Percentiles rank a stretch among this genome's conserved stretches.
Conservation (phyloP, 2,797 vertebrate species). For the Eurystomus glaucurus region DNA sequence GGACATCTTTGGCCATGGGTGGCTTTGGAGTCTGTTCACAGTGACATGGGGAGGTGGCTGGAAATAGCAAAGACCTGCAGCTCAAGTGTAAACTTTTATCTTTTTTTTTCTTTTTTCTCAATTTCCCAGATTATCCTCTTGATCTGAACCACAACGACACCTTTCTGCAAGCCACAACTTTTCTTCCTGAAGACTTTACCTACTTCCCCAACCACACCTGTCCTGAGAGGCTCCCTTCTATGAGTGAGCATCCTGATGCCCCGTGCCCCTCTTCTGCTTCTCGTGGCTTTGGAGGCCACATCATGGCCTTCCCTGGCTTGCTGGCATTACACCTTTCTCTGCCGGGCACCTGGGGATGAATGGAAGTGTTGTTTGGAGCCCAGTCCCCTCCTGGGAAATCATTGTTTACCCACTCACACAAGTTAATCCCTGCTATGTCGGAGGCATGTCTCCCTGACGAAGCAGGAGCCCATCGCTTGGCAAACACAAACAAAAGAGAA, state of each 20-base stretch:
- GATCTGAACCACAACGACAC: conserved; percentile 94
- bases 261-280: not conserved
- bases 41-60: not conserved
- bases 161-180: conserved; percentile 90
- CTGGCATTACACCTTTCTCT: not conserved
- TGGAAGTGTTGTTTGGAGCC: not conserved
- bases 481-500: conserved; percentile 29
- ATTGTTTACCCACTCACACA: conserved; percentile 10
- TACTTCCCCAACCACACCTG: conserved; percentile 92
- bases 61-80: not conserved
- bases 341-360: not conserved
- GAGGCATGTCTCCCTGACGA: not conserved
- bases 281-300: not conserved
- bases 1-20: not conserved
- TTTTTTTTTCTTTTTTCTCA: not conserved
- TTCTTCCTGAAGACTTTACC: conserved; percentile 94
- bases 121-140: conserved; percentile 89
- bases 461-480: conserved; percentile 3
- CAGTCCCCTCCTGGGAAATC: not conserved
- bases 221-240: conserved; percentile 93
- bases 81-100: not conserved
- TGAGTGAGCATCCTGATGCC: conserved; percentile 86
- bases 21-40: not conserved
- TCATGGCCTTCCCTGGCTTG: accelerated
- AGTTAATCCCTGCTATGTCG: not conserved